Percentiles rank a stretch among this genome's conserved stretches.
These are phyloP conservation scores for Meliscaeva auricollis DNA, from an alignment of 2,888 invertebrate species.

Conservation along the genomic window DNA sequence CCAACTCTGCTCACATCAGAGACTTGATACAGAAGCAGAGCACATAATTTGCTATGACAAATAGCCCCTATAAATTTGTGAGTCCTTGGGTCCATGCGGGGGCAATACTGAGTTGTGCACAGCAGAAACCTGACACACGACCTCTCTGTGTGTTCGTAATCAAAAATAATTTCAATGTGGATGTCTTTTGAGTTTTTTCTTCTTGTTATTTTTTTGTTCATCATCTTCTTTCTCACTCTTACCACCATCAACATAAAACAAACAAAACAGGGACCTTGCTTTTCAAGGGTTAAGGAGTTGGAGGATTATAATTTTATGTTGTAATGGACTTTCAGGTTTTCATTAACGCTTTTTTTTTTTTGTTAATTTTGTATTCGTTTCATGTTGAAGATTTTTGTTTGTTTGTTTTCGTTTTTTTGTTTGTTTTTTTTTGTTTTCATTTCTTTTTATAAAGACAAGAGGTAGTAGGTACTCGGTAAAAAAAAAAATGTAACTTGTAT, in stretches of 20 bases:
- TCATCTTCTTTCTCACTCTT: not conserved
- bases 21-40: not conserved
- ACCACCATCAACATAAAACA: not conserved
- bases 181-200: conserved; percentile 22
- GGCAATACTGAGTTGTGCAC: not conserved
- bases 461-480: not conserved
- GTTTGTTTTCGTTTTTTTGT: not conserved
- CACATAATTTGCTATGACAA: conserved; percentile 24
- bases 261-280: not conserved
- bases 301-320: conserved; percentile 59
- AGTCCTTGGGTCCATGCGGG: not conserved
- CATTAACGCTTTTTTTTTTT: conserved; percentile 50
- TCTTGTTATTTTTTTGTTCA: not conserved
- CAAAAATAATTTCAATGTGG: conserved; percentile 56
- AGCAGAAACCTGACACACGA: conserved; percentile 26
- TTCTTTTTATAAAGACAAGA: not conserved
- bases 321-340: conserved; percentile 70
- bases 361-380: conserved; percentile 56
- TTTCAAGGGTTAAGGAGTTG: conserved; percentile 26
- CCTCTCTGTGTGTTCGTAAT: conserved; percentile 17
- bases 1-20: not conserved
- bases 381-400: conserved; percentile 15
- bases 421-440: not conserved
- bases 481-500: not conserved
- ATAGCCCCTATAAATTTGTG: conserved; percentile 4